A percentile compares a stretch with the other conserved stretches of the same genome.
phyloP scores from a whole-genome alignment of 2,113 vertebrate species.

The Myotis davidii region DNA sequence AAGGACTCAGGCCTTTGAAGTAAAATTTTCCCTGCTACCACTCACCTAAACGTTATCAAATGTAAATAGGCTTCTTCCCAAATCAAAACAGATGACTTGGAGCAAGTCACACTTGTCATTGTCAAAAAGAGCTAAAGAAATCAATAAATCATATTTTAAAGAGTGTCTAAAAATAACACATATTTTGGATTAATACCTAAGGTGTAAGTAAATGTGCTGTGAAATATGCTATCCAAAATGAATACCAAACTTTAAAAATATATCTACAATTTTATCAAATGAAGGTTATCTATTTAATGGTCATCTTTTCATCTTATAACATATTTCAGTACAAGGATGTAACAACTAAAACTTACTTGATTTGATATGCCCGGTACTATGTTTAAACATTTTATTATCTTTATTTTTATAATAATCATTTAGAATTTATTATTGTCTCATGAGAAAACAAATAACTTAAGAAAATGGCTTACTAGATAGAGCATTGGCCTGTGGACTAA shows the following conservation, averaged over 20 bases:
- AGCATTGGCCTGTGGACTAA: no score
- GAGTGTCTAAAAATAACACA: background rate
- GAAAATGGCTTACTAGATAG: background rate
- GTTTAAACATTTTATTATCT: background rate
- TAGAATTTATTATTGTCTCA: background rate
- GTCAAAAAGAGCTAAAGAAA: constrained; percentile 47
- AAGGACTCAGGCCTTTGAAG: background rate
- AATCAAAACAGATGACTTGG: constrained; percentile 49
- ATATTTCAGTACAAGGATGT: background rate
- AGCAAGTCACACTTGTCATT: constrained; percentile 35
- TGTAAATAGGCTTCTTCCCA: constrained; percentile 31
- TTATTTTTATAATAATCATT: constrained; percentile 20
- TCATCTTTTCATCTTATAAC: constrained; percentile 25
- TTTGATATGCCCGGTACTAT: background rate
- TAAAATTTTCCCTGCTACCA: constrained; percentile 34
- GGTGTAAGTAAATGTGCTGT: constrained; percentile 39
- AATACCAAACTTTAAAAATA: background rate
- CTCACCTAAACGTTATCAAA: constrained; percentile 44
- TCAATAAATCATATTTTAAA: constrained; percentile 48
- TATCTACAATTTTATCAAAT: background rate
- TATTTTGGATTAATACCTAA: constrained; percentile 5
- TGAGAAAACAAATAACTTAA: constrained; percentile 43
- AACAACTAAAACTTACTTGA: constrained; percentile 3
- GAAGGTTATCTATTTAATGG: background rate
- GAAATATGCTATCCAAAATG: constrained; percentile 18